Percentiles rank a stretch among this genome's conserved stretches.
phyloP scores from a whole-genome alignment of 2,888 invertebrate genomes.

The Euspilapteryx auroguttella region DNA sequence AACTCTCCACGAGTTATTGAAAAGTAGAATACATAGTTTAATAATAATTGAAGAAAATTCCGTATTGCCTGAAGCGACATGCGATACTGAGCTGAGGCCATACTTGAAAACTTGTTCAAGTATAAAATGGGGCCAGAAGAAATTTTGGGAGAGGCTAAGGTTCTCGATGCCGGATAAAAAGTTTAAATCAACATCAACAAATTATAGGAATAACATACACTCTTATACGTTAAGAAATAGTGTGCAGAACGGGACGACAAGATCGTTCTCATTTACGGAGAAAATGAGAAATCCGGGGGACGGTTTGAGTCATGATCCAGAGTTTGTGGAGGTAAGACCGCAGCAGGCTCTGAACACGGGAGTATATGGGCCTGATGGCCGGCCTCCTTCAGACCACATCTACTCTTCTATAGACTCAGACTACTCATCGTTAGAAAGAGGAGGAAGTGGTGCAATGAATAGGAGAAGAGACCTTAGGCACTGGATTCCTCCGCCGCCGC shows the following conservation, averaged over 20 bases:
- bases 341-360: constrained; percentile 37
- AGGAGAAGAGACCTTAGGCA: constrained; percentile 44
- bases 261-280: constrained; percentile 62
- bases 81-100: constrained; percentile 84
- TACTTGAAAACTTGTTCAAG: constrained; percentile 86
- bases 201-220: constrained; percentile 80
- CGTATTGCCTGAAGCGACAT: constrained; percentile 77
- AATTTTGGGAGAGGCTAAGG: constrained; percentile 91
- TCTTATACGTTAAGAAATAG: constrained; percentile 76
- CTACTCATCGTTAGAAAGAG: constrained; percentile 80
- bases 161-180: constrained; percentile 83
- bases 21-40: constrained; percentile 79
- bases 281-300: constrained; percentile 39
- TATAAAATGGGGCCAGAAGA: constrained; percentile 84
- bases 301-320: constrained; percentile 67
- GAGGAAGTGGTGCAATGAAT: constrained; percentile 33
- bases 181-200: constrained; percentile 40
- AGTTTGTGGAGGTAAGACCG: constrained; percentile 31
- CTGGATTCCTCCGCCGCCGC: constrained; percentile 50
- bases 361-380: constrained; percentile 59
- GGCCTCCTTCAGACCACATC: constrained; percentile 85
- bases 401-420: constrained; percentile 90
- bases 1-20: constrained; percentile 84
- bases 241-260: constrained; percentile 62
- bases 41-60: constrained; percentile 85